Conservation (phyloP, 2,888 invertebrate species). For the Apoda limacodes region DNA sequence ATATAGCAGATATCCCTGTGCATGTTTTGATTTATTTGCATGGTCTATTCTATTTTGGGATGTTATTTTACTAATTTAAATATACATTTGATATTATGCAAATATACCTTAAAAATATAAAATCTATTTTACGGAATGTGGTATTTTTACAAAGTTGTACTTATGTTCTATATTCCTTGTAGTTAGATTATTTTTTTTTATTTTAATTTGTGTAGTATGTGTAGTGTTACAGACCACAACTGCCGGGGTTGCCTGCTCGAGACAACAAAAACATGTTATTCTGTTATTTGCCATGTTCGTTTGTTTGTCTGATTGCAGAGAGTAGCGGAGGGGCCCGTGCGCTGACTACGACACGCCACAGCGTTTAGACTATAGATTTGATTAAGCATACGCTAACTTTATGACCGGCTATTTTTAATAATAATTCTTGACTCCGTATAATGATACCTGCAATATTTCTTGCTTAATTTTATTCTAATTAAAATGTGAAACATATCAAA, state of each 20-base stretch:
- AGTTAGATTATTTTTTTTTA: too few relatives aligned
- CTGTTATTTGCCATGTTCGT: constrained; percentile 59
- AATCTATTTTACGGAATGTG: too few relatives aligned
- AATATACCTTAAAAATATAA: too few relatives aligned
- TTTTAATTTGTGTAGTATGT: constrained; percentile 47
- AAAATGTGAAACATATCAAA: too few relatives aligned
- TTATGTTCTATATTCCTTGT: too few relatives aligned
- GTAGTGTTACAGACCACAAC: constrained; percentile 63
- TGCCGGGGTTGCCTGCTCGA: constrained; percentile 45
- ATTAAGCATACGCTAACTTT: constrained; percentile 9
- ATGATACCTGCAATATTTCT: too few relatives aligned
- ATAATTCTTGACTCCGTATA: too few relatives aligned
- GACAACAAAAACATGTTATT: constrained; percentile 26
- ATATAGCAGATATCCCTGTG: constrained; percentile 1
- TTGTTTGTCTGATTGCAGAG: constrained; percentile 64
- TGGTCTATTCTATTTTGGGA: constrained; percentile 43
- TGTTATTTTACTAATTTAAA: constrained; percentile 19
- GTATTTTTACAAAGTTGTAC: too few relatives aligned
- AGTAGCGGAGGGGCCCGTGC: constrained; percentile 29
- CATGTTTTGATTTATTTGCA: constrained; percentile 11
- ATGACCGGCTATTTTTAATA: constrained; percentile 6
- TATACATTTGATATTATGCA: constrained; percentile 4
- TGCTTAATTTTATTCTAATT: too few relatives aligned
- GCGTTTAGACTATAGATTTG: constrained; percentile 25
- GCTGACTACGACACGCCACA: constrained; percentile 23